Evolutionary conservation across 2,113 vertebrate species (phyloP).

Genomic region (Varanus komodoensis): DNA sequence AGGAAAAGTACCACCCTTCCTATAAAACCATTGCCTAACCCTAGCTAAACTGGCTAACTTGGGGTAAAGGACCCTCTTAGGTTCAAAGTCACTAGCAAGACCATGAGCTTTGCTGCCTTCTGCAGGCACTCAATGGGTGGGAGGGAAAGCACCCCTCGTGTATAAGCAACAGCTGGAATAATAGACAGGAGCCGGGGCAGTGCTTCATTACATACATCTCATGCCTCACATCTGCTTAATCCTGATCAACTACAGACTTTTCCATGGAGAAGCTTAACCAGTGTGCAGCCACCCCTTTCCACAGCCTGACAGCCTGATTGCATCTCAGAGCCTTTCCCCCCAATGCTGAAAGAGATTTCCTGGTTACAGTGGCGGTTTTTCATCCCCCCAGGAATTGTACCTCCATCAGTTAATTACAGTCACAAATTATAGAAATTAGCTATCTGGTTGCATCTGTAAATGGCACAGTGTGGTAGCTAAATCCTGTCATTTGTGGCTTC

Average conservation of each 20-base stretch:
- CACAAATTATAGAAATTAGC: background rate
- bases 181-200: too few relatives aligned
- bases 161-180: background rate
- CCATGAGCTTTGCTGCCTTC: background rate
- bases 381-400: background rate
- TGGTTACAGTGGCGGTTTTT: background rate
- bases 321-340: background rate
- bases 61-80: background rate
- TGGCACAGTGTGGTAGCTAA: background rate
- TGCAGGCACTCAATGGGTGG: background rate
- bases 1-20: too few relatives aligned
- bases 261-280: background rate
- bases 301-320: background rate
- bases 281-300: background rate
- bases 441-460: background rate
- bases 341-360: background rate
- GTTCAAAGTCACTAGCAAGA: background rate
- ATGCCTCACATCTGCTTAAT: background rate
- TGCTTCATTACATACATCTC: background rate
- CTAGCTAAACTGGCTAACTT: background rate
- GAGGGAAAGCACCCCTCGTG: background rate
- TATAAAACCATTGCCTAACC: background rate
- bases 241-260: background rate
- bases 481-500: constrained; percentile 23
- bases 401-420: constrained; percentile 2